Evolutionary conservation across 1,140 invertebrate species (phyloP), one percentile per base, ranked within the genome.

Genomic region (Brachionus sp.): DNA sequence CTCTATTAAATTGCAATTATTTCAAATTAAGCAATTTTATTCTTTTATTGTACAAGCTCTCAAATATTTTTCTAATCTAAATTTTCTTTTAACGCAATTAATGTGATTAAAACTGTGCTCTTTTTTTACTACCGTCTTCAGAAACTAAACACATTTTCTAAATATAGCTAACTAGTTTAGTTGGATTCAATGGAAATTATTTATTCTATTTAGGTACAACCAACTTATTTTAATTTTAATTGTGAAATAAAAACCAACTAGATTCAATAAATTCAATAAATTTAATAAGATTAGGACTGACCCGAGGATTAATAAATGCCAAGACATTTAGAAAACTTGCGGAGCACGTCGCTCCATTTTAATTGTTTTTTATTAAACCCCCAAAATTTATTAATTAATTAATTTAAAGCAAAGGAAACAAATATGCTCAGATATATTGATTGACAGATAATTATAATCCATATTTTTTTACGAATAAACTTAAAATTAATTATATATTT

Each of bases 381-480:
- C 50, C 50, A 57, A 57, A 57, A 57, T 57, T 57, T 57, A 57
- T 57, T 57, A 57, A 57, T 57, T 57, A 57, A 57, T 57, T 57
- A 57, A 57, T 57, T 57, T 57, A 57, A 57, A 57, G 50, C 50
- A 23, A 57, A 57, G 50, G 50, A 57, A 57, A 57, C 50, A 19
- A 23, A 42, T 42, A 42, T 42, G 39, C 6, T 42, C 39, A 57
- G 50, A 57, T 57, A 19, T 57, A 23, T 57, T 57, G 50, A 57
- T 57, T 57, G 50, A 57, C 50, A 57, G 50, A 57, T 57, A 57
- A 57, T 57, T 57, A 57, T 25, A 57, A 57, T 57, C 50, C 50
- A 23, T 57, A 53, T 57, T 57, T 57, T 57, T 57, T 42, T 5
- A 19, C 19, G 50, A 57, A 57, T 9, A 57, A 57, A 57, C 50